Evolutionary conservation across 1,140 invertebrate species (phyloP), one percentile per base, ranked within the genome.

Genomic region (Drosophila tani): DNA sequence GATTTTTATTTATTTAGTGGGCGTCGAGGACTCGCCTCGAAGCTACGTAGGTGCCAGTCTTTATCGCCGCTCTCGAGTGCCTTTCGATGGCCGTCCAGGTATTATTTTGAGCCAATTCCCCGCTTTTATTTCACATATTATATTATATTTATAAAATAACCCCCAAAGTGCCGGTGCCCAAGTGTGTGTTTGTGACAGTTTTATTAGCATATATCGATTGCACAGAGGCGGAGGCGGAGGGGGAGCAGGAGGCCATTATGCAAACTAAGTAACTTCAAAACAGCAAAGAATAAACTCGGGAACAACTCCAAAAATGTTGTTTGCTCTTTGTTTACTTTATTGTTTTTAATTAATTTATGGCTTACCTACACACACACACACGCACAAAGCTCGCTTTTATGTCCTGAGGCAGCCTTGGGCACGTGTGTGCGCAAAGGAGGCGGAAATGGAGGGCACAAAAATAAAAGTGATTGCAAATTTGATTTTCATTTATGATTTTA

Each of bases 141-240:
- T 32, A 35, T 11, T 35, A 43, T 53, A 66, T 76, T 58, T 46
- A 58, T 67, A 58, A 75, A 75, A 53, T 38, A 53, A 9, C 49
- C 24, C 49, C 66, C 35, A 62, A 64, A 40, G 47, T 56, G 46
- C 27, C 51, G n/a, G 46, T 19, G 40, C 27, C 50, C 19, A 12
- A 40, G 53, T 40, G 27, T 40, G 45, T 29, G 41, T 49, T 50
- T 62, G 69, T 43, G 79, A 50, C 74, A 78, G 46, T 67, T 68
- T 74, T 82, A 76, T 83, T 70, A 71, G 57, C 75, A 69, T 46
- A 80, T 83, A 84, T 80, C 55, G 77, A 84, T 80, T 71, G 71
- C 74, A 55, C 27, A 29, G 40, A 47, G 15, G 50, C 12, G 21
- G 35, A 29, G 49, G 32, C 3, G 32, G 1, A 32, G 29, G 6